phyloP scores from a whole-genome alignment of 2,113 vertebrate species.

The Psittacula cyanocephala region DNA sequence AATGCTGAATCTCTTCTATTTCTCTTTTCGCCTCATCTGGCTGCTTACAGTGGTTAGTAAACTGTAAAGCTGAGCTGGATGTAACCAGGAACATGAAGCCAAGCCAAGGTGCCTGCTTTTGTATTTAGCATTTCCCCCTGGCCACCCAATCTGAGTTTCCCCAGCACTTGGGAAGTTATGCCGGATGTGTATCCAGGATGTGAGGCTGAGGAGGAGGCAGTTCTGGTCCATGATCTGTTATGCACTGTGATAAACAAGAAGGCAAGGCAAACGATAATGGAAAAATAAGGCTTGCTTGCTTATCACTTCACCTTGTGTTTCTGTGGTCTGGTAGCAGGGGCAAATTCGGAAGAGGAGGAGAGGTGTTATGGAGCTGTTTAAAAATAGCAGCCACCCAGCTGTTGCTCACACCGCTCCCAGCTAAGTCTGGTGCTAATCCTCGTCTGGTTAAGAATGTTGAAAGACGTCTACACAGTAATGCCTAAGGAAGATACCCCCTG shows the following conservation, averaged over 20 bases:
- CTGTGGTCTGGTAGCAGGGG: not conserved
- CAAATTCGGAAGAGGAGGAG: not conserved
- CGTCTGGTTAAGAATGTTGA: not conserved
- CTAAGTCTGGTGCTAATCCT: not conserved
- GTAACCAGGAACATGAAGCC: not conserved
- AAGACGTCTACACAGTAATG: not conserved
- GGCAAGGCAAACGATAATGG: not conserved
- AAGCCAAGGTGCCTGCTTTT: not conserved
- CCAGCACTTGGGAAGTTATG: not conserved
- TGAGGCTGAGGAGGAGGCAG: not conserved
- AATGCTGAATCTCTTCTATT: accelerated
- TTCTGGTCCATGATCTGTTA: not conserved
- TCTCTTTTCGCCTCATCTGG: not conserved
- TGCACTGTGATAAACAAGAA: not conserved
- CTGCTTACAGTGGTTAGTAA: not conserved
- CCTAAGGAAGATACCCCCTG: not conserved
- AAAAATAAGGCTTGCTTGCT: not conserved
- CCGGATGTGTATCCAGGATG: not conserved
- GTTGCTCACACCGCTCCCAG: not conserved
- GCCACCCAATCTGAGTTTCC: not conserved
- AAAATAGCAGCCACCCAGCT: not conserved
- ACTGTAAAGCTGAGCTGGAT: accelerated
- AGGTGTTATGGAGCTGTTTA: not conserved
- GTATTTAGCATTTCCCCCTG: not conserved
- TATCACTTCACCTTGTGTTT: not conserved